Percentiles rank a stretch among this genome's conserved stretches.
Evolutionary conservation across 2,888 invertebrate genomes (phyloP).

Genomic region (Athalia circularis): DNA sequence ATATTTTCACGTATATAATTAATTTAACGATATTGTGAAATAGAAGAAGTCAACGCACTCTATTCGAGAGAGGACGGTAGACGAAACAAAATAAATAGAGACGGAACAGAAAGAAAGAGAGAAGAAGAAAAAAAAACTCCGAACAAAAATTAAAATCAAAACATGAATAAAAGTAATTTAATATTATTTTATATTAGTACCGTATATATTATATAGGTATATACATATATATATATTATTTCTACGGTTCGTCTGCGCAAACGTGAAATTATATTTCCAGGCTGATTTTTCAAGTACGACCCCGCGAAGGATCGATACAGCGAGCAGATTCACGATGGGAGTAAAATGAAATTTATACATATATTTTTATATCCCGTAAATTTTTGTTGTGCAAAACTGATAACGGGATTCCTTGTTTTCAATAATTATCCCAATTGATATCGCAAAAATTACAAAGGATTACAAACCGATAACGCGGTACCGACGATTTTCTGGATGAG

Average conservation of each 20-base stretch:
- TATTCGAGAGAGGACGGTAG: neutral
- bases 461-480: too few species aligned
- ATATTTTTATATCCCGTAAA: neutral
- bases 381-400: neutral
- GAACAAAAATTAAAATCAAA: neutral
- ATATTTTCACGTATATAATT: too few species aligned
- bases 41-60: too few species aligned
- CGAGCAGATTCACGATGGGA: constrained; percentile 41
- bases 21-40: too few species aligned
- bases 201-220: neutral
- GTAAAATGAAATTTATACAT: constrained; percentile 30
- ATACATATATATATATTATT: neutral
- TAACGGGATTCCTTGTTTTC: neutral
- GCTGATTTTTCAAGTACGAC: constrained; percentile 44
- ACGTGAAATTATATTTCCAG: constrained; percentile 46
- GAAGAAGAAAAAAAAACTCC: neutral
- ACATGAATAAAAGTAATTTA: neutral
- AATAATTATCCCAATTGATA: neutral
- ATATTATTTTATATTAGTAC: neutral
- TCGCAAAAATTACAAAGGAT: too few species aligned
- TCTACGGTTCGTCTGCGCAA: constrained; percentile 39
- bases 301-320: constrained; percentile 43
- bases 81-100: neutral
- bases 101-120: neutral
- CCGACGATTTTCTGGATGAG: too few species aligned